phyloP scores from a whole-genome alignment of 2,797 vertebrate genomes.

The Sebastes vulpes region DNA sequence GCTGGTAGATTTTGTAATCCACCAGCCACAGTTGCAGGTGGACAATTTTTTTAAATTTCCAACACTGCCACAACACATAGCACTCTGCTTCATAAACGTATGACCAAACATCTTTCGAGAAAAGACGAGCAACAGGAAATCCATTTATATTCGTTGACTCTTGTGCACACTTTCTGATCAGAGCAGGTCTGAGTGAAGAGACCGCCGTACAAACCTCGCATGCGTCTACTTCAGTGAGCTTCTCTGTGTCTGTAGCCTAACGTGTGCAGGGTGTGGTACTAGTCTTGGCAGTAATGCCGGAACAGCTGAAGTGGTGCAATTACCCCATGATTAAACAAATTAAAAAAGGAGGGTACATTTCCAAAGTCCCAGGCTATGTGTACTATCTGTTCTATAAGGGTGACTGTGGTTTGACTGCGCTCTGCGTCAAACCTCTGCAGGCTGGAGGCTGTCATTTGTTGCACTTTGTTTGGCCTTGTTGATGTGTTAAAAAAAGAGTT shows the following conservation, averaged over 20 bases:
- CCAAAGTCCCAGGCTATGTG: slow-evolving; percentile 33
- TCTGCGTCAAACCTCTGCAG: background rate
- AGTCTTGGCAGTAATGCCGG: slow-evolving; percentile 44
- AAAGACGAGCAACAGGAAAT: slow-evolving; percentile 47
- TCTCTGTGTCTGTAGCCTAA: background rate
- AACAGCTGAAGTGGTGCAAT: slow-evolving; percentile 40
- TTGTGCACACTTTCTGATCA: slow-evolving; percentile 30
- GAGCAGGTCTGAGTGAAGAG: background rate
- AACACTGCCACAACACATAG: no score
- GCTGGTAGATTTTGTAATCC: no score
- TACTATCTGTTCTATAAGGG: background rate
- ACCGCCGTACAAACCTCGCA: background rate
- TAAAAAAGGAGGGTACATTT: slow-evolving; percentile 25
- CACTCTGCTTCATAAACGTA: background rate
- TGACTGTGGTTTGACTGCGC: background rate
- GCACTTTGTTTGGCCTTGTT: background rate
- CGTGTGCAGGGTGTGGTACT: slow-evolving; percentile 53
- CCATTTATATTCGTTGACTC: background rate
- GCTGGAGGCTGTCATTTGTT: background rate
- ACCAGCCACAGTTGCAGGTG: no score
- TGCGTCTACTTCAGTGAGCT: background rate
- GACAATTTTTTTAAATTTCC: no score
- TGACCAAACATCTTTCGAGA: background rate
- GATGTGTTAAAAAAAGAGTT: background rate
- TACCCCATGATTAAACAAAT: slow-evolving; percentile 27